Percentiles rank a stretch among this genome's conserved stretches.
phyloP scores from a whole-genome alignment of 2,888 invertebrate species.

The Ormyrus nitidulus region DNA sequence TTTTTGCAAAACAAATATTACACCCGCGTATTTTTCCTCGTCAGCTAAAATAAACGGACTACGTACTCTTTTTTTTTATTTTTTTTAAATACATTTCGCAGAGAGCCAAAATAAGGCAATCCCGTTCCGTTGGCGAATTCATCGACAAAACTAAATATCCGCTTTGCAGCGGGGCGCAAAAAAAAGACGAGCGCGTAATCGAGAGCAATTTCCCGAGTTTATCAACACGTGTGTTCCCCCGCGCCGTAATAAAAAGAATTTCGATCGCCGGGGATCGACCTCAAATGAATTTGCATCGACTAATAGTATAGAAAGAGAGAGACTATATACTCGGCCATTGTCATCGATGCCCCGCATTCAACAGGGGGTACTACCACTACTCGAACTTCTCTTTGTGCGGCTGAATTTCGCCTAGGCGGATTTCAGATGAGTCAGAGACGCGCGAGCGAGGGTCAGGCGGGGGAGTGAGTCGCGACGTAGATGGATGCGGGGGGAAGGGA shows the following conservation, averaged over 20 bases:
- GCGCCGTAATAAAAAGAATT: conserved; percentile 23
- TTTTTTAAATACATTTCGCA: no score
- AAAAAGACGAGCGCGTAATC: background rate
- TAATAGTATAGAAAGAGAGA: background rate
- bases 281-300: conserved; percentile 33
- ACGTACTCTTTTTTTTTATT: no score
- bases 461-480: background rate
- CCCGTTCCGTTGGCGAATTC: no score
- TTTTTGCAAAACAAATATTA: no score
- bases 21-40: no score
- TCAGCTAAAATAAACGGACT: no score
- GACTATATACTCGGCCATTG: background rate
- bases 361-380: conserved; percentile 9
- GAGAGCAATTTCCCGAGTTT: conserved; percentile 16
- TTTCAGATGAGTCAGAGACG: conserved; percentile 38
- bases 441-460: background rate
- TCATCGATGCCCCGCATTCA: conserved; percentile 1
- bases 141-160: no score
- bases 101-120: no score
- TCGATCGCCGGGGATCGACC: background rate
- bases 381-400: background rate
- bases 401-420: conserved; percentile 35
- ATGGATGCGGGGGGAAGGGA: background rate
- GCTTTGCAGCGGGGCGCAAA: no score
- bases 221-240: conserved; percentile 8